Evolutionary conservation across 2,113 vertebrate species (phyloP), one percentile per base, ranked within the genome.

Genomic region (Uria aalge): DNA sequence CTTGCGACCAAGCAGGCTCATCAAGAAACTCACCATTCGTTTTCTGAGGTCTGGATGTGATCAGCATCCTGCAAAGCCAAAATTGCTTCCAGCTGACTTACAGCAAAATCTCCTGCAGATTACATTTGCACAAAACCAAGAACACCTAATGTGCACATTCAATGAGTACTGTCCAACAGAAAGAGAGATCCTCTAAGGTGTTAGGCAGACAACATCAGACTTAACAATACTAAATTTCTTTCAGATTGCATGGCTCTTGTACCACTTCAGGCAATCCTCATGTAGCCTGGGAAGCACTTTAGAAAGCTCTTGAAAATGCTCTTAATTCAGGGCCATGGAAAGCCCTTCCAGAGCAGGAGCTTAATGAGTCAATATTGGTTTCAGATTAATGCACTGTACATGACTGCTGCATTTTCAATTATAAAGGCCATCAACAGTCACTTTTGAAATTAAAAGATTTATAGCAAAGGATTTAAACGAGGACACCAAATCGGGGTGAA

Each of bases 81-180:
- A 66, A 72, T 5, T 50, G 11, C 8, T 82, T 72, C 47, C n/a
- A 60, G 6, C 1, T 47, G 26, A 47, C 13, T 82, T 59, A 59
- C 12, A 4, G 16, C 22, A 47, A 76, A 81, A 81, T 10, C 6
- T 41, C 12, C 19, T 30, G 22, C 34, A 40, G 48, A 59, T 36
- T n/a, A 47, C 18, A 27, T 71, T 48, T 26, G 4, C 30, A 29
- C 7, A 77, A 90, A 77, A 9, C 4, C 17, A 55, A 57, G 34
- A 56, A 47, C 12, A 81, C 18, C 10, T 41, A 29, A 21, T 18
- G 15, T 36, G 12, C 19, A 26, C 8, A 18, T 48, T 66, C 38
- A 18, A 8, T 53, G 43, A 0, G 1, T 30, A 29, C 36, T 8
- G 16, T 22, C 36, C 34, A 75, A 40, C 0, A 1, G 6, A n/a